Percentiles rank a stretch among this genome's conserved stretches.
phyloP scores from a whole-genome alignment of 1,140 invertebrate genomes.

The Phymorhynchus buccinoides region DNA sequence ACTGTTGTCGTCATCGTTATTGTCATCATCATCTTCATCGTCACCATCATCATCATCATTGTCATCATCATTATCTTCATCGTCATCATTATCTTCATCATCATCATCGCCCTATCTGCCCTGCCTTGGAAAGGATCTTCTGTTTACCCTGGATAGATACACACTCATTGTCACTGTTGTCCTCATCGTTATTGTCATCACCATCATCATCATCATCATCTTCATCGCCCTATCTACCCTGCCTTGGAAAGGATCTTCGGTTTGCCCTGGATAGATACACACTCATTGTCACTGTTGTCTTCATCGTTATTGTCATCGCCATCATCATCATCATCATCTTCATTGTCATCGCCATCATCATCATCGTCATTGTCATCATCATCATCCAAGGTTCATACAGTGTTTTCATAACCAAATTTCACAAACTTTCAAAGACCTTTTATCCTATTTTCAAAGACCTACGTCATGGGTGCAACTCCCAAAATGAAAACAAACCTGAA shows the following conservation, averaged over 20 bases:
- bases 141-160: conserved; percentile 76
- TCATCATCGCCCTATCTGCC: conserved; percentile 73
- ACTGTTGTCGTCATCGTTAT: conserved; percentile 9
- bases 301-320: conserved; percentile 16
- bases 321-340: conserved; percentile 27
- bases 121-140: conserved; percentile 75
- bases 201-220: conserved; percentile 8
- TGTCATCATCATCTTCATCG: conserved; percentile 21
- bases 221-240: conserved; percentile 73
- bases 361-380: conserved; percentile 18
- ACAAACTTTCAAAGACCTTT: too few species aligned
- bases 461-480: too few species aligned
- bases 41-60: conserved; percentile 25
- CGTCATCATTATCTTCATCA: conserved; percentile 19
- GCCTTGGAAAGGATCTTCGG: conserved; percentile 76
- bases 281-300: neutral
- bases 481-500: too few species aligned
- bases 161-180: neutral
- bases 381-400: too few species aligned
- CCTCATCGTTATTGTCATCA: too few species aligned
- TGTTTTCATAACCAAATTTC: too few species aligned
- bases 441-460: too few species aligned
- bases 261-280: conserved; percentile 74
- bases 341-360: conserved; percentile 19
- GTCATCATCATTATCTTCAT: conserved; percentile 21